Base-by-base conservation (phyloP, 2,113 vertebrate genomes). In the Bostrychus sinensis region DNA sequence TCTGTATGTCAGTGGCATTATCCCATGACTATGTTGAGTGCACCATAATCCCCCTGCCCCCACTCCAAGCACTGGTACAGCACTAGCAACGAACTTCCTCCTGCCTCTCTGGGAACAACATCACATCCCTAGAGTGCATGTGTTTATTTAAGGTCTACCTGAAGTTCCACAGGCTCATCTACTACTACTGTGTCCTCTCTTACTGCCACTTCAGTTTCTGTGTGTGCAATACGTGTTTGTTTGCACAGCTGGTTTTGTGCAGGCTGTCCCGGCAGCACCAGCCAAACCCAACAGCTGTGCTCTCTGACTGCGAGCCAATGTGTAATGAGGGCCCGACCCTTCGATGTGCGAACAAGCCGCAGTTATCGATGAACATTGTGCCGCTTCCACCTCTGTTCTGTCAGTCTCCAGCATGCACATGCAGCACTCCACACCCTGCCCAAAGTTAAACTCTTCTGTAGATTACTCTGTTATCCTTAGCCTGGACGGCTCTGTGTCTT, bases 161-260 rank as follows among this genome's bases (percentile, higher is more conserved):
- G 56, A 54, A 74, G 62, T 50, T 50, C 45, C 28, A 19, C 45
- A 6, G 13, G 46, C 63, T 61, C 38, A 66, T 55, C 62, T 70
- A 70, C 54, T 71, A 71, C 70, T 60, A 50, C 68, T 48, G 37
- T 1, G n/a, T 37, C 74, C 58, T 39, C 74, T n/a, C n/a, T n/a
- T n/a, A 7, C 65, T 69, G 66, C 48, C 58, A 75, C 68, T 61
- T 58, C 17, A 17, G 57, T 62, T 62, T 84, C 51, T 54, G 43
- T 20, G 34, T 53, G n/a, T 50, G 30, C 60, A 3, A 75, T 38
- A 55, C 41, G 71, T 61, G 41, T 82, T 76, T 87, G 84, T 91
- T 91, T 89, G 81, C 84, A 78, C 89, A 91, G 84, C 89, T 89
- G 88, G 72, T 78, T 85, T 73, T 78, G 72, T 56, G 77, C 72